Percentiles rank a stretch among this genome's conserved stretches.
Conservation (phyloP, 2,888 invertebrate genomes). For the Cheilosia grossa region DNA sequence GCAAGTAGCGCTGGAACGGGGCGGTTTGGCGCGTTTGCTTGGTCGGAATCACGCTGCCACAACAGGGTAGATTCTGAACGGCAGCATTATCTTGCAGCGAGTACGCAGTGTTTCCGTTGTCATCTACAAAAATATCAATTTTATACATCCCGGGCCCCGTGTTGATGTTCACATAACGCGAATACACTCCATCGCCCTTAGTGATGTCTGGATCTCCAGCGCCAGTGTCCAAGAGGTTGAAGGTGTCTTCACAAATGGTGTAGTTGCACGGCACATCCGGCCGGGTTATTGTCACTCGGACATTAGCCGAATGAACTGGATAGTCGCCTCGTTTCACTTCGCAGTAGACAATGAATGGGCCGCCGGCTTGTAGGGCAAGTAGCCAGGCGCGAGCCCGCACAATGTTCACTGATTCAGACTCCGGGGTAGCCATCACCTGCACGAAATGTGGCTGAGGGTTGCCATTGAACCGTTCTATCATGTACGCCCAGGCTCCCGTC, state of each 20-base stretch:
- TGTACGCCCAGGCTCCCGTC: conserved; percentile 86
- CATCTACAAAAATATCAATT: conserved; percentile 84
- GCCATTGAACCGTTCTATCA: conserved; percentile 85
- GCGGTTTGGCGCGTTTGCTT: conserved; percentile 83
- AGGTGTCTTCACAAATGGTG: conserved; percentile 80
- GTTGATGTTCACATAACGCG: conserved; percentile 85
- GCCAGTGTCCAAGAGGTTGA: conserved; percentile 85
- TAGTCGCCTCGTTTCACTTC: conserved; percentile 85
- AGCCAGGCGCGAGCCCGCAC: conserved; percentile 84
- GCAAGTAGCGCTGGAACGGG: conserved; percentile 84
- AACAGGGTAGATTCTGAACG: conserved; percentile 81
- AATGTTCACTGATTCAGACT: conserved; percentile 76
- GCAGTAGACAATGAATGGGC: conserved; percentile 84
- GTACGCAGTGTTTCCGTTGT: conserved; percentile 85
- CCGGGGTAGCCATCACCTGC: conserved; percentile 86
- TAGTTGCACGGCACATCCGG: conserved; percentile 76
- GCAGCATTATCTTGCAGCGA: conserved; percentile 48
- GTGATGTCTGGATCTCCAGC: conserved; percentile 87
- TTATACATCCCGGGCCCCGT: conserved; percentile 84
- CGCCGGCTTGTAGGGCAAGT: conserved; percentile 79
- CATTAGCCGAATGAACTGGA: conserved; percentile 85
- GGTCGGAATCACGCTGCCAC: conserved; percentile 84
- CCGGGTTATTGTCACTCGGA: conserved; percentile 84
- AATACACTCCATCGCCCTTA: conserved; percentile 87
- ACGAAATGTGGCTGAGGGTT: conserved; percentile 86